Conservation (phyloP, 1,140 invertebrate species). For the Bradynema listronoti region DNA sequence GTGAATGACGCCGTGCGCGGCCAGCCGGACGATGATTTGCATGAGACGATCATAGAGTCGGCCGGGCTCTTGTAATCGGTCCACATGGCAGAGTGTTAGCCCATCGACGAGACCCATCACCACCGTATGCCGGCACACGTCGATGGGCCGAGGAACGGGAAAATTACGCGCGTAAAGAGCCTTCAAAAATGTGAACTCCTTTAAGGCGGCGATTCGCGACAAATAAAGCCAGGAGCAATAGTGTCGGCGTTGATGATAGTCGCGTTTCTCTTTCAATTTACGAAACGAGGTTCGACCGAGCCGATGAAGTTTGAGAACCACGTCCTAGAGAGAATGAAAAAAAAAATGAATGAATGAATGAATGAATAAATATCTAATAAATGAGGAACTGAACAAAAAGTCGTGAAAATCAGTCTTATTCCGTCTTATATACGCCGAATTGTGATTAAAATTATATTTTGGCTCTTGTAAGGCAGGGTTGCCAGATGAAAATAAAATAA, state of each 20-base stretch:
- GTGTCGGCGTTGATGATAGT: slow-evolving; percentile 86
- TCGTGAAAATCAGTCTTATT: too few relatives aligned
- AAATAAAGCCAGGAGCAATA: slow-evolving; percentile 90
- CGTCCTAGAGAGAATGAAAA: slow-evolving; percentile 60
- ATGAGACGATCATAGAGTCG: slow-evolving; percentile 82
- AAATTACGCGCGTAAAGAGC: slow-evolving; percentile 78
- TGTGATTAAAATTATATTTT: too few relatives aligned
- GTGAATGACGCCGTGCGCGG: slow-evolving; percentile 86
- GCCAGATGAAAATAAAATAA: too few relatives aligned
- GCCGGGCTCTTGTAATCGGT: slow-evolving; percentile 71
- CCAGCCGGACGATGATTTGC: slow-evolving; percentile 82
- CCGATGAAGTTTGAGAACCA: slow-evolving; percentile 85
- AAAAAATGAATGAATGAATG: too few relatives aligned
- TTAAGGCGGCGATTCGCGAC: slow-evolving; percentile 88
- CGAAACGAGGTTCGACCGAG: slow-evolving; percentile 88
- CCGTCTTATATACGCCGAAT: too few relatives aligned
- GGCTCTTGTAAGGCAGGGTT: too few relatives aligned
- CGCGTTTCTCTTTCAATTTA: slow-evolving; percentile 90
- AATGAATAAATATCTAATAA: too few relatives aligned
- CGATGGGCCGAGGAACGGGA: slow-evolving; percentile 87
- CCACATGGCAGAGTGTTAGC: slow-evolving; percentile 68
- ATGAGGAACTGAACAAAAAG: too few relatives aligned
- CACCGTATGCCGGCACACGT: slow-evolving; percentile 90
- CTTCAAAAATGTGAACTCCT: slow-evolving; percentile 97
- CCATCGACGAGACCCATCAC: slow-evolving; percentile 38